Evolutionary conservation across 2,888 invertebrate genomes (phyloP), one percentile per base, ranked within the genome.

Genomic region (Megaustenia siamemsis): DNA sequence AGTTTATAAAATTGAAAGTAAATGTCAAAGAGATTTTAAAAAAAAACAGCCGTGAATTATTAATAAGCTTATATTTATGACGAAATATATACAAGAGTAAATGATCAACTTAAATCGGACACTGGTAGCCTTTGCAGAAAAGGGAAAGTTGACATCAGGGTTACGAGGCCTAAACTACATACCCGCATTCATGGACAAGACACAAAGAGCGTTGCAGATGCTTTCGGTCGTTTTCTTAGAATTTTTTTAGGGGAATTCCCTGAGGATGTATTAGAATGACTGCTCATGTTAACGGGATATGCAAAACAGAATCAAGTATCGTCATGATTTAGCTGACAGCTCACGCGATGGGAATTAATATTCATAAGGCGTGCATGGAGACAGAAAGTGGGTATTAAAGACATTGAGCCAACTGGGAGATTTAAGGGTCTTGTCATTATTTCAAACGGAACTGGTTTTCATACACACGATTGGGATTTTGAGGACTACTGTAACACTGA

Each of bases 341-440:
- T 71, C 82, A 82, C 82, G 82, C 82, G 82, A 82, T 21, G 82
- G 60, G 40, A 82, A 82, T 82, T 82, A 82, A 82, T 82, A 82
- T 82, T 82, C 73, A 82, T 82, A 82, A 60, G 3, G 73, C 28
- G 56, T 56, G 73, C 73, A 43, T 45, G 60, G 53, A 40, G 73
- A 82, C 68, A 53, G 32, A 60, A 63, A 60, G 73, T 40, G 71
- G 60, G 40, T 10, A 60, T 60, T 71, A 60, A 82, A 53, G 73
- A 60, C 56, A 21, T 38, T 3, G 40, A 21, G 0, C 6, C 73
- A 40, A 12, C 43, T 18, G n/a, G 60, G 82, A 73, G 10, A 28
- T 38, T n/a, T 15, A 24, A n/a, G 63, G 28, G n/a, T 73, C 43
- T 28, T 18, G 35, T 68, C 38, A 68, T 68, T 68, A 28, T 28